Conservation (phyloP, 2,888 invertebrate genomes). For the Dasypogon diadema region DNA sequence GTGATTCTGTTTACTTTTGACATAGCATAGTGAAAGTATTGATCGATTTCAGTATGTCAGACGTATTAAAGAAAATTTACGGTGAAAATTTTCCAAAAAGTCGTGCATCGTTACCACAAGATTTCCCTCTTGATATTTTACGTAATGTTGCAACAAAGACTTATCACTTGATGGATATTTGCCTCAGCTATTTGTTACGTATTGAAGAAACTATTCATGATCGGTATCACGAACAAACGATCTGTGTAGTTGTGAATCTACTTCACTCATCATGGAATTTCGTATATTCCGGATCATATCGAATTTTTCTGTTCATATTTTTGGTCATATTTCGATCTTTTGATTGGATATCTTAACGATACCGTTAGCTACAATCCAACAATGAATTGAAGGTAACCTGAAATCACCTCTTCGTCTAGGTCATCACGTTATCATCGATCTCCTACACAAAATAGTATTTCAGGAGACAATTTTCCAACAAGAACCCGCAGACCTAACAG, state of each 20-base stretch:
- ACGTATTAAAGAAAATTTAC: constrained; percentile 38
- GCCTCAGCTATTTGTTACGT: constrained; percentile 34
- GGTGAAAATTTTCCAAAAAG: constrained; percentile 45
- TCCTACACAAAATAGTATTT: constrained; percentile 38
- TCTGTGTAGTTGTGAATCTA: constrained; percentile 24
- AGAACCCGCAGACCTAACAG: constrained; percentile 27
- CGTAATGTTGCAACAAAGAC: constrained; percentile 27
- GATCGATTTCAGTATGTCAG: constrained; percentile 44
- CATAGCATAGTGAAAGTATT: constrained; percentile 47
- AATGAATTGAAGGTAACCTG: neutral
- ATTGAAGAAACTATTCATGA: constrained; percentile 29
- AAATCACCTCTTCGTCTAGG: constrained; percentile 45
- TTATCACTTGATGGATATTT: constrained; percentile 12
- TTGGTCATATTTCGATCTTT: constrained; percentile 24
- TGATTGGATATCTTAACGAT: constrained; percentile 9
- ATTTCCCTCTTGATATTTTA: constrained; percentile 45
- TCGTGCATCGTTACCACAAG: constrained; percentile 38
- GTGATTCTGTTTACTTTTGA: constrained; percentile 37
- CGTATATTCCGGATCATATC: neutral
- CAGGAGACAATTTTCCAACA: constrained; percentile 25
- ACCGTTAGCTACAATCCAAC: constrained; percentile 13
- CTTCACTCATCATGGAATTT: constrained; percentile 40
- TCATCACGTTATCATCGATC: constrained; percentile 45
- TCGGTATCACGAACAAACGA: constrained; percentile 32
- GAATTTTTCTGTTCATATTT: too few species aligned